Evolutionary conservation across 2,113 vertebrate species (phyloP).

Genomic region (Bos indicus): DNA sequence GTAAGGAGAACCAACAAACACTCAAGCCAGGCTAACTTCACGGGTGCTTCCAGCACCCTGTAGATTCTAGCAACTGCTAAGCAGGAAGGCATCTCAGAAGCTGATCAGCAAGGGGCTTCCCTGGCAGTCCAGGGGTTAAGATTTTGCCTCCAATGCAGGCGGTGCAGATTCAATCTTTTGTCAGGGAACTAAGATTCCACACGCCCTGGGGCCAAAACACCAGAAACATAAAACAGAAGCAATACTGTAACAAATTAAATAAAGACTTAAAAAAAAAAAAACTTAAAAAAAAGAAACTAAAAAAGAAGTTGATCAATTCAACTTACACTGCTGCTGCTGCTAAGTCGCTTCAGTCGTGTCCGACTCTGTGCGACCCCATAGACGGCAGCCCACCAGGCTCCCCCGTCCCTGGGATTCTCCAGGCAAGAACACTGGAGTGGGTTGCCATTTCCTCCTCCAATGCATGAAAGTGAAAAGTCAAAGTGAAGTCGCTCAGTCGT

Average conservation of each 20-base stretch:
- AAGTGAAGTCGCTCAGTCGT: no score
- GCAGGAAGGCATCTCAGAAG: not conserved
- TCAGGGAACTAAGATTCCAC: not conserved
- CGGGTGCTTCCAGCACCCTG: not conserved
- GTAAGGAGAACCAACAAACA: not conserved
- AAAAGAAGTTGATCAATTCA: not conserved
- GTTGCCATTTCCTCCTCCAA: no score
- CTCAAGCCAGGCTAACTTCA: not conserved
- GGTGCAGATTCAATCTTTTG: not conserved
- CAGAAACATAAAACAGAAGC: not conserved
- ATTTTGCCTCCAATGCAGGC: not conserved
- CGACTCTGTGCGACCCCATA: no score
- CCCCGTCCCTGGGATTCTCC: no score
- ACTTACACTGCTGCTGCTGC: not conserved
- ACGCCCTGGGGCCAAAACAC: not conserved
- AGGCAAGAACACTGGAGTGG: no score
- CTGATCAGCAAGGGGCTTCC: not conserved
- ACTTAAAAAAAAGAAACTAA: not conserved
- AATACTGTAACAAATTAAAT: not conserved
- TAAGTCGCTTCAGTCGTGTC: no score
- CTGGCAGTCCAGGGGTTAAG: not conserved
- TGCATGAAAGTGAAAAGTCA: no score
- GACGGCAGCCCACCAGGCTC: no score
- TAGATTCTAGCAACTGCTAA: not conserved
- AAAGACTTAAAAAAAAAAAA: not conserved